Percentiles rank a stretch among this genome's conserved stretches.
Conservation (phyloP, 1,140 invertebrate species). For the Ips nitidus region DNA sequence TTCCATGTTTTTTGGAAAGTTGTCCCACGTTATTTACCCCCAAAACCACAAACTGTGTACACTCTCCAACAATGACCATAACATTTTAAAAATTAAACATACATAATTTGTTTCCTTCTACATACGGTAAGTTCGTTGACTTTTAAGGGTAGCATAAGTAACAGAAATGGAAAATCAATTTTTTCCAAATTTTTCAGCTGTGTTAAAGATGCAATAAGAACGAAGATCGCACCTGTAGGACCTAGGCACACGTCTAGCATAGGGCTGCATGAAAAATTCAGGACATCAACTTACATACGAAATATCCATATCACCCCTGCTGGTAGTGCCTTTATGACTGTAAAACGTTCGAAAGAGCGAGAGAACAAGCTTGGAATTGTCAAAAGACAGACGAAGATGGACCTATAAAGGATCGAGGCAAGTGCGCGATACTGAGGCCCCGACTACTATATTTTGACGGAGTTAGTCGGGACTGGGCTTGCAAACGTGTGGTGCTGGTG, state of each 20-base stretch:
- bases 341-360: not conserved
- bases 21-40: too few species aligned
- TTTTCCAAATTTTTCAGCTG: not conserved
- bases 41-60: too few species aligned
- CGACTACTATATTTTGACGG: constrained; percentile 21
- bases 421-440: constrained; percentile 9
- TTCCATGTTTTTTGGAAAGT: too few species aligned
- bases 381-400: constrained; percentile 6
- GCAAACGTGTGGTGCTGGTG: not conserved
- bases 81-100: too few species aligned
- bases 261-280: constrained; percentile 32
- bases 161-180: too few species aligned
- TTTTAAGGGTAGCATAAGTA: too few species aligned
- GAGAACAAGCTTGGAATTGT: not conserved
- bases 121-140: too few species aligned
- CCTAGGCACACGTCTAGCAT: not conserved
- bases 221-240: constrained; percentile 11
- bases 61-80: too few species aligned
- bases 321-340: constrained; percentile 12
- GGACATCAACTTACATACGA: constrained; percentile 32
- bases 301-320: constrained; percentile 33
- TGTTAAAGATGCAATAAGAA: not conserved
- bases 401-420: constrained; percentile 6
- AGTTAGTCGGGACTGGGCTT: constrained; percentile 18
- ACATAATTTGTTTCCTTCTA: too few species aligned